Percentiles rank a stretch among this genome's conserved stretches.
phyloP scores from a whole-genome alignment of 2,888 invertebrate genomes.

The Auanema freiburgensis region DNA sequence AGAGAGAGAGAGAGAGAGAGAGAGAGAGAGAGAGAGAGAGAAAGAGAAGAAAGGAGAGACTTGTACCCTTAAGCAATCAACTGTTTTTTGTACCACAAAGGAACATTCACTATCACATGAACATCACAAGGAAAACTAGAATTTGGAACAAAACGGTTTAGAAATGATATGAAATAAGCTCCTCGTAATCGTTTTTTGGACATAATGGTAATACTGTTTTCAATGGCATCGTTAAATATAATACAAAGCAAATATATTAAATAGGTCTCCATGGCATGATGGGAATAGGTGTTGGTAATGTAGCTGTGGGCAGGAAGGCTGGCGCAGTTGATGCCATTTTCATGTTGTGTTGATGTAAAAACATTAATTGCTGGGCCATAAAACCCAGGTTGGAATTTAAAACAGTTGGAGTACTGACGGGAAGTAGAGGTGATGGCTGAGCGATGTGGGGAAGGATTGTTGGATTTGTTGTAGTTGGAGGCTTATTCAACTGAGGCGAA shows the following conservation, averaged over 20 bases:
- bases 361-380: conserved; percentile 17
- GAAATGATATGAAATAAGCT: conserved; percentile 1
- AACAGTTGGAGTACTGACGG: conserved; percentile 9
- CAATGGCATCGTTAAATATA: no score
- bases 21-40: no score
- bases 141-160: background rate
- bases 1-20: no score
- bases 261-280: background rate
- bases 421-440: conserved; percentile 6
- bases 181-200: no score
- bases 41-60: no score
- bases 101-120: no score
- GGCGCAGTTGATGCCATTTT: conserved; percentile 20
- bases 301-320: background rate
- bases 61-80: no score
- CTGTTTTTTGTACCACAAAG: no score
- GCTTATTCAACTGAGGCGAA: no score
- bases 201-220: no score
- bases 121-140: background rate
- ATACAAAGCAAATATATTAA: background rate
- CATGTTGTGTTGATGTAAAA: conserved; percentile 13
- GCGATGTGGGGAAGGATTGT: background rate
- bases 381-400: background rate
- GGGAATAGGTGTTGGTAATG: conserved; percentile 1
- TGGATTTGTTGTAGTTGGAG: no score